phyloP scores from a whole-genome alignment of 1,140 invertebrate genomes.

The Berghia stephanieae region DNA sequence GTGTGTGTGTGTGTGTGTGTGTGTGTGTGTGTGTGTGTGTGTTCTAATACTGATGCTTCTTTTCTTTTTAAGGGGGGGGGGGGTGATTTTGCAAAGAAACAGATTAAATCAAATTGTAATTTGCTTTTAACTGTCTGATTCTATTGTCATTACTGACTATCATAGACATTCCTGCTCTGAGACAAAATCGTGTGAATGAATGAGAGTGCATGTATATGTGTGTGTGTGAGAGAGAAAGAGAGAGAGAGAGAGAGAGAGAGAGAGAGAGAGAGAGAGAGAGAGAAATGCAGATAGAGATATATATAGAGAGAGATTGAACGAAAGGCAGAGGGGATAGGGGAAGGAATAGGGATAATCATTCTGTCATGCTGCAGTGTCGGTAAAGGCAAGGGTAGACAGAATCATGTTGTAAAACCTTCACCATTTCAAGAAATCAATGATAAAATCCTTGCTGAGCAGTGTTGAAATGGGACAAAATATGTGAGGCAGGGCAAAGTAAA shows the following conservation, averaged over 20 bases:
- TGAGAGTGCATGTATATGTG: not conserved
- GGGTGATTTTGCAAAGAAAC: no score
- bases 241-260: not conserved
- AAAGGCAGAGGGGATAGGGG: conserved; percentile 27
- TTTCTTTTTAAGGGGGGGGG: not conserved
- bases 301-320: not conserved
- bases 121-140: no score
- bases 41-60: not conserved
- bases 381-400: no score
- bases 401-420: no score
- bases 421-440: no score
- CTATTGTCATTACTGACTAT: no score
- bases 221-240: not conserved
- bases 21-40: not conserved
- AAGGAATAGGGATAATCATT: conserved; percentile 25
- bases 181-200: conserved; percentile 10
- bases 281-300: not conserved
- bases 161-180: no score
- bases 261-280: not conserved
- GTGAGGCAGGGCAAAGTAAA: not conserved
- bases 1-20: conserved; percentile 6
- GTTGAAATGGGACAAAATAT: no score
- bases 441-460: no score
- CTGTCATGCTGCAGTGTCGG: no score
- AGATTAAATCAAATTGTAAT: no score